phyloP scores from a whole-genome alignment of 2,113 vertebrate species.

The Aspiorhynchus laticeps region DNA sequence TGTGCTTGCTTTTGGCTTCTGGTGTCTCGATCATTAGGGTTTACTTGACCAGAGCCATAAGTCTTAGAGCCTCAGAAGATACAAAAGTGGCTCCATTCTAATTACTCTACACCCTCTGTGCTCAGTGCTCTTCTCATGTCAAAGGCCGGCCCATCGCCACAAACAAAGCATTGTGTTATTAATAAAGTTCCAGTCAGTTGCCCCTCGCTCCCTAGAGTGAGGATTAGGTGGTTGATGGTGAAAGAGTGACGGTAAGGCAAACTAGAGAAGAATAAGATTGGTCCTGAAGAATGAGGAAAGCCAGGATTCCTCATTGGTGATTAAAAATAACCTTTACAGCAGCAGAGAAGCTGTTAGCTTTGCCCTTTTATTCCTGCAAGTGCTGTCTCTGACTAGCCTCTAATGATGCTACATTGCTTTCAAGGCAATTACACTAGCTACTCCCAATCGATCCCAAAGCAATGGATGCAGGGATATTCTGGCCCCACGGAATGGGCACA shows the following conservation, averaged over 20 bases:
- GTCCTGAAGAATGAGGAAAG: slow-evolving; percentile 33
- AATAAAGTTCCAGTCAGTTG: slow-evolving; percentile 51
- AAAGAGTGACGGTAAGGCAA: slow-evolving; percentile 56
- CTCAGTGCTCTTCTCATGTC: slow-evolving; percentile 53
- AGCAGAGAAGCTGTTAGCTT: slow-evolving; percentile 77
- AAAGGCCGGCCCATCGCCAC: slow-evolving; percentile 61
- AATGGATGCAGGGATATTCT: slow-evolving; percentile 56
- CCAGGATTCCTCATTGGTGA: slow-evolving; percentile 75
- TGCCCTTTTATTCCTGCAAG: slow-evolving; percentile 81
- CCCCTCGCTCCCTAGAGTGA: neutral
- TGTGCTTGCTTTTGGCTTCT: neutral
- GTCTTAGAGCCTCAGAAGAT: neutral
- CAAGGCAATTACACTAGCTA: slow-evolving; percentile 75
- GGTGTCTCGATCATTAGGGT: neutral
- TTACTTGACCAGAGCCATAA: neutral
- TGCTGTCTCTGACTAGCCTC: slow-evolving; percentile 76
- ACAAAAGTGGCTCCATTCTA: neutral
- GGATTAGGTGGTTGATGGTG: slow-evolving; percentile 52
- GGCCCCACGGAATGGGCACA: slow-evolving; percentile 12
- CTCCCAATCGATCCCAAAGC: slow-evolving; percentile 78
- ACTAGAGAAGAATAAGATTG: slow-evolving; percentile 47
- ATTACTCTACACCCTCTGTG: slow-evolving; percentile 44
- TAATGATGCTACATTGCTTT: slow-evolving; percentile 81
- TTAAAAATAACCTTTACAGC: slow-evolving; percentile 83
- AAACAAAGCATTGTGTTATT: slow-evolving; percentile 69